Conservation (phyloP, 2,113 vertebrate genomes). For the Tympanuchus pallidicinctus region DNA sequence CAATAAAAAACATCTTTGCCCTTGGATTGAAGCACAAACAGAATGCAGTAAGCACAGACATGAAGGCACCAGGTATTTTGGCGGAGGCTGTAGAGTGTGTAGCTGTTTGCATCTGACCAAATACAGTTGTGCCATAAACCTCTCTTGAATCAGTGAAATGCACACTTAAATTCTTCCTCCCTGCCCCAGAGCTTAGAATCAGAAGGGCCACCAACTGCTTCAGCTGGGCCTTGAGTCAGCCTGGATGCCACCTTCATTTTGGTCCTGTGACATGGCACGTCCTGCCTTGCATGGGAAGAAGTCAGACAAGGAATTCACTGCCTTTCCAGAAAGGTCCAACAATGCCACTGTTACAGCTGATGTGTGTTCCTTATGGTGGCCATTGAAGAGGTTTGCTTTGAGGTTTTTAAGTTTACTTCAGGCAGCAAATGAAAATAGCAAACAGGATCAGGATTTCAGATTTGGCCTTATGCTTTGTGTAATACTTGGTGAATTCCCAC, state of each 20-base stretch:
- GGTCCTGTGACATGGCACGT: not conserved
- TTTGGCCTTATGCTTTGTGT: not conserved
- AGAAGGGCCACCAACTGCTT: not conserved
- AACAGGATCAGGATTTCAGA: not conserved
- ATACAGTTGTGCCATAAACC: not conserved
- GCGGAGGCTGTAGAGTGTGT: not conserved
- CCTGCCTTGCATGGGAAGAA: not conserved
- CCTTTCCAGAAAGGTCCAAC: not conserved
- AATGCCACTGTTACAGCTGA: not conserved
- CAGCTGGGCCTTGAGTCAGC: not conserved
- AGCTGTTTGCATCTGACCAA: not conserved
- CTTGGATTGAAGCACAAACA: not conserved
- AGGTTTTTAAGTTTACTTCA: not conserved
- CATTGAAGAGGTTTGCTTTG: not conserved
- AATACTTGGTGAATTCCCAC: not conserved
- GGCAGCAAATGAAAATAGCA: not conserved
- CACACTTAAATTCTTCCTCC: not conserved
- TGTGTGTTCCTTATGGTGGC: not conserved
- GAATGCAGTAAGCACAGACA: not conserved
- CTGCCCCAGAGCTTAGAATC: not conserved
- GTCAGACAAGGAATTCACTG: accelerated
- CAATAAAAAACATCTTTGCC: not conserved
- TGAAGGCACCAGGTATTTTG: not conserved
- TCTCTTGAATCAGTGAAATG: not conserved
- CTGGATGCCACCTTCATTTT: not conserved